Base-by-base conservation (phyloP, 2,888 invertebrate species). In the Clepsis dumicolana region DNA sequence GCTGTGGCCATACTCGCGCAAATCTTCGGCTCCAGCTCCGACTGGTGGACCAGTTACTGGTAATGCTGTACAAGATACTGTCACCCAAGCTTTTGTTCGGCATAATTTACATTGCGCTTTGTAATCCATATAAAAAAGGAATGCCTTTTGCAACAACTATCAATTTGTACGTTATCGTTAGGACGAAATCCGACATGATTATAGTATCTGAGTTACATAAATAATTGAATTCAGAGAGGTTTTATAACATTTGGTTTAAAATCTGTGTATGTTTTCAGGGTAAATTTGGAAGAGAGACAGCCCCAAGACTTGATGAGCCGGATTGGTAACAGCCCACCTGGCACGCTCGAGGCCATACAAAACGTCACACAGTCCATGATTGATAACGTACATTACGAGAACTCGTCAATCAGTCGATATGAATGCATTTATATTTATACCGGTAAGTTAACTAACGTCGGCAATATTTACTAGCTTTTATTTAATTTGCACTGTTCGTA, bases 31-130 rank as follows among this genome's bases (percentile, higher is more conserved):
- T 97, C 97, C 10, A 94, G 95, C 5, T 95, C 96, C 0, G 98
- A 98, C 84, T 97, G 95, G 89, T 98, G 97, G 93, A 94, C 97
- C 7, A 95, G 96, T 5, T 95, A 94, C 80, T 97, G 97, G 97
- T 96, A 78, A 91, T 18, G 4, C 2, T n/a, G 7, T 41, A 3
- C 2, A 0, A 1, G 14, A 4, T 38, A 35, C 10, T 35, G 29
- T 29, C 8, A 29, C 29, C 8, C 5, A 4, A 29, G 8, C 29
- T 29, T 7, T 29, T 29, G 29, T 1, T 8, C 29, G 7, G 29
- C 2, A 7, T 29, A 7, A 29, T 29, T 7, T 8, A 29, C 5
- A 8, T 29, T 29, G 5, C 29, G 29, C 29, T 29, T 4, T 7
- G 29, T 29, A 1, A 29, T 4, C 4, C 29, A 7, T 1, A 7